Evolutionary conservation across 2,888 invertebrate genomes (phyloP).

Genomic region (Taphrorychus bicolor): DNA sequence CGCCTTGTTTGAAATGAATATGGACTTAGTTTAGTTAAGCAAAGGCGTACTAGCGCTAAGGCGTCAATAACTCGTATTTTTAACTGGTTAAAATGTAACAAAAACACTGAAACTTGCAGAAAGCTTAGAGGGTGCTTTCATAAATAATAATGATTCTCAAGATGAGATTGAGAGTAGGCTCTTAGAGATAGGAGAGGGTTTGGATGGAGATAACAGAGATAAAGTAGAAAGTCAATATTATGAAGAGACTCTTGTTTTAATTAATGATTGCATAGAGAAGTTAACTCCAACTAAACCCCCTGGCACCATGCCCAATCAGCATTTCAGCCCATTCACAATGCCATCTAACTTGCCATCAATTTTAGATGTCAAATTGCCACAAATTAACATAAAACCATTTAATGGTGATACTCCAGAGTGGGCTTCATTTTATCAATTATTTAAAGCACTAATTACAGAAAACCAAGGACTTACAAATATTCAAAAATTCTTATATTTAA

Average conservation of each 20-base stretch:
- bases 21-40: background rate
- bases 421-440: conserved; percentile 3
- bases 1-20: too few relatives aligned
- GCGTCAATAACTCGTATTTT: background rate
- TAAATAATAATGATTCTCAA: background rate
- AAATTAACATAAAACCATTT: conserved; percentile 10
- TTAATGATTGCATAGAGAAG: background rate
- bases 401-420: background rate
- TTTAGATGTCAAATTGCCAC: too few relatives aligned
- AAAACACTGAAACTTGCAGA: background rate
- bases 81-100: background rate
- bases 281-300: too few relatives aligned
- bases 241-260: background rate
- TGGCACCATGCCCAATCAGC: background rate
- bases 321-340: background rate
- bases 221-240: background rate
- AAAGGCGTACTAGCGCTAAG: conserved; percentile 1
- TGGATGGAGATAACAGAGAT: background rate
- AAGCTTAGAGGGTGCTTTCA: too few relatives aligned
- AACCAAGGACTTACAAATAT: background rate
- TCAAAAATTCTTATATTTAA: conserved; percentile 14
- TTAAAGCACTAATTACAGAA: background rate
- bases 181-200: background rate
- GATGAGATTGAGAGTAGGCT: background rate
- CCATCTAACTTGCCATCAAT: too few relatives aligned